phyloP scores from a whole-genome alignment of 2,113 vertebrate genomes.

The Pomatostomus ruficeps region DNA sequence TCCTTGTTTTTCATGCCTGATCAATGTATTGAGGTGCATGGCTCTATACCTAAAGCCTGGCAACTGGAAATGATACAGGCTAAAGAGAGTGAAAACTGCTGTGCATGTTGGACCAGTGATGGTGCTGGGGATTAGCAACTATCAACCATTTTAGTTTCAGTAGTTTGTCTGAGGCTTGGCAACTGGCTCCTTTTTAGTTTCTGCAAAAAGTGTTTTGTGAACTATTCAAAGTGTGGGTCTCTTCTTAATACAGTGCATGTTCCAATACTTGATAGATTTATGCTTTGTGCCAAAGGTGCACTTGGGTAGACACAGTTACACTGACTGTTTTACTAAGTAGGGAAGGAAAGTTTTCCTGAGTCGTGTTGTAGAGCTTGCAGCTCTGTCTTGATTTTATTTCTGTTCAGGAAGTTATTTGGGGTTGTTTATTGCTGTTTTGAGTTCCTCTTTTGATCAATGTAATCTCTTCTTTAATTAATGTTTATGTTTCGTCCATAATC shows the following conservation, averaged over 20 bases:
- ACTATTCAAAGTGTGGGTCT: background rate
- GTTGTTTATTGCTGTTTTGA: background rate
- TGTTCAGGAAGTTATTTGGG: background rate
- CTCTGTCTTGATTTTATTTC: background rate
- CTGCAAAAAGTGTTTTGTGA: background rate
- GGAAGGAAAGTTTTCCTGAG: background rate
- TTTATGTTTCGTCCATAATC: conserved; percentile 11
- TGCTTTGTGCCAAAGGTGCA: background rate
- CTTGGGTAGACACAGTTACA: background rate
- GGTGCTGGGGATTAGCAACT: background rate
- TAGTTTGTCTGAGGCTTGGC: background rate
- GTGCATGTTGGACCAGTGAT: fast-evolving
- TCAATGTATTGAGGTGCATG: background rate
- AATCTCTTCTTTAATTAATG: background rate
- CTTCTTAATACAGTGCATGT: background rate
- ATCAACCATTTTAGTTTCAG: background rate
- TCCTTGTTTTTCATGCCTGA: background rate
- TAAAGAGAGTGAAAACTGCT: background rate
- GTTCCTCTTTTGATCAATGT: conserved; percentile 2
- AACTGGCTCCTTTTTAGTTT: background rate
- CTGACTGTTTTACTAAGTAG: background rate
- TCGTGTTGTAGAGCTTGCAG: background rate
- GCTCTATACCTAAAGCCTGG: background rate
- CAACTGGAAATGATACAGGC: background rate
- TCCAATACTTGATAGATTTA: background rate